A percentile compares a stretch with the other conserved stretches of the same genome.
These are phyloP conservation scores for Ophion ventricosus DNA, from an alignment of 2,888 invertebrate species.

Conservation along the genomic window DNA sequence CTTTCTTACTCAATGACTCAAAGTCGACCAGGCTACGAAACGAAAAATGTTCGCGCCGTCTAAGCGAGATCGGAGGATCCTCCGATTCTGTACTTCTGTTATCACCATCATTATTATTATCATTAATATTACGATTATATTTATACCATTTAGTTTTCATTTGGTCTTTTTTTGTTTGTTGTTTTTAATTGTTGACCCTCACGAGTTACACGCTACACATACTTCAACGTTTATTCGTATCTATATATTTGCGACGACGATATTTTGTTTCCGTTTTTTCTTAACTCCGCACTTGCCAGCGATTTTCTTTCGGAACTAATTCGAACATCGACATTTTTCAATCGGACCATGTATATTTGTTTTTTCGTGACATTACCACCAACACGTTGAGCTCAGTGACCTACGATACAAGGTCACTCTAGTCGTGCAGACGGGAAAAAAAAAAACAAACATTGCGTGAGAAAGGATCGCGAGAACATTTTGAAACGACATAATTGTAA, in stretches of 20 bases:
- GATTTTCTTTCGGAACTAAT: not conserved
- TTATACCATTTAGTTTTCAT: not conserved
- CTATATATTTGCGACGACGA: constrained; percentile 36
- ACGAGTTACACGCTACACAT: constrained; percentile 8
- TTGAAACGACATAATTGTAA: not conserved
- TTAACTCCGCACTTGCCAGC: constrained; percentile 37
- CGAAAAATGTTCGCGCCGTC: constrained; percentile 23
- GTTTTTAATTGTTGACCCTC: constrained; percentile 39
- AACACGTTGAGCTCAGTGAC: too few species aligned
- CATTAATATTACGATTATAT: constrained; percentile 45
- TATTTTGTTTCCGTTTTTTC: constrained; percentile 15
- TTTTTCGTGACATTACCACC: too few species aligned
- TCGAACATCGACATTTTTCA: not conserved
- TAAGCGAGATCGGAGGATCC: constrained; percentile 51
- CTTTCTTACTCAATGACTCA: constrained; percentile 54
- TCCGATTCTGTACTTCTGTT: constrained; percentile 15
- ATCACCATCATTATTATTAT: constrained; percentile 32
- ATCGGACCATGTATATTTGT: too few species aligned
- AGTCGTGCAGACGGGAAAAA: too few species aligned
- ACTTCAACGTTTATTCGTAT: constrained; percentile 19
- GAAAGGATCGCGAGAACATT: not conserved
- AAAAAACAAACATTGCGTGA: not conserved
- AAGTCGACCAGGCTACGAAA: constrained; percentile 34
- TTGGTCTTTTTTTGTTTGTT: constrained; percentile 2
- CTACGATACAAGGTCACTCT: too few species aligned